These are phyloP conservation scores for Pollenia amentaria DNA, from an alignment of 2,888 invertebrate species.

Conservation along the genomic window DNA sequence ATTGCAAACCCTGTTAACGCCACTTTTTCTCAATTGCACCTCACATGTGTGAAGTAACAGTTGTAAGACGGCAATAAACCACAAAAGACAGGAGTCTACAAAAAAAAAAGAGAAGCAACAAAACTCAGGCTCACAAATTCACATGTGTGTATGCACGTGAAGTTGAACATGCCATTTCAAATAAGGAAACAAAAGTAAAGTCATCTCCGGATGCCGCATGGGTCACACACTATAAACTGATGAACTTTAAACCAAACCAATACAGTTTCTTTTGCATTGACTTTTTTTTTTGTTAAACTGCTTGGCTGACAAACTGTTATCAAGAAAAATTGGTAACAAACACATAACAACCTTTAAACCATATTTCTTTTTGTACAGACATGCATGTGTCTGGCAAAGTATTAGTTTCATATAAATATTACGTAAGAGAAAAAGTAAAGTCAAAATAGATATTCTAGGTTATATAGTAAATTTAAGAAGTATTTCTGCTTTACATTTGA, in stretches of 20 bases:
- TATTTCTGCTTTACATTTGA: neutral
- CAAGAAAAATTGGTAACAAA: constrained; percentile 69
- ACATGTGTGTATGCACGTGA: neutral
- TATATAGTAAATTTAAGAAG: neutral
- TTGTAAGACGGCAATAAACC: constrained; percentile 67
- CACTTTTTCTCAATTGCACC: constrained; percentile 7
- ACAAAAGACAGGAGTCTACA: constrained; percentile 60
- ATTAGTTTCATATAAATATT: neutral
- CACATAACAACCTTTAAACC: constrained; percentile 65
- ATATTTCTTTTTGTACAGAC: constrained; percentile 61
- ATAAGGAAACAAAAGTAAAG: constrained; percentile 60
- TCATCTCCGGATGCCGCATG: constrained; percentile 59
- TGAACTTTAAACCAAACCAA: constrained; percentile 70
- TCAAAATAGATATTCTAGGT: neutral
- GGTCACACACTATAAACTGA: constrained; percentile 73
- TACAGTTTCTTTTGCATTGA: constrained; percentile 22
- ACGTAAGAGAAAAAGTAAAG: neutral
- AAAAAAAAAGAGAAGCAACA: neutral
- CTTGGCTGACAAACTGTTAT: constrained; percentile 69
- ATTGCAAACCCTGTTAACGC: constrained; percentile 21
- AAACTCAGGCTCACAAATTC: neutral
- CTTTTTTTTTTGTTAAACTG: neutral
- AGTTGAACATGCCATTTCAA: neutral
- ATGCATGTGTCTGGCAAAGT: neutral
- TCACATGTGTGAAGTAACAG: constrained; percentile 62